Evolutionary conservation across 2,888 invertebrate species (phyloP).

Genomic region (Acleris literana): DNA sequence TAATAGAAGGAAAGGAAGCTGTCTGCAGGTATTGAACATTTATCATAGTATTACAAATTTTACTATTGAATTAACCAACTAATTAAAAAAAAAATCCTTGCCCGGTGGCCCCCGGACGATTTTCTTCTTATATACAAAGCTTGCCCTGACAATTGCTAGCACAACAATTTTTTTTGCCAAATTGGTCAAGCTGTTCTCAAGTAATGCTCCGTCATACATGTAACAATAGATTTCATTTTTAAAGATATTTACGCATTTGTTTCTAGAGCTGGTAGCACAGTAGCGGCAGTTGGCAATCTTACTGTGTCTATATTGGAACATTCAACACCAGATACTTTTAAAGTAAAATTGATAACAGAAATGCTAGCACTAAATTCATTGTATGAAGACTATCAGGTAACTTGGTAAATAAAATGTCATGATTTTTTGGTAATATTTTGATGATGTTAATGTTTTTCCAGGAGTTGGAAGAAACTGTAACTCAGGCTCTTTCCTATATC

Average conservation of each 20-base stretch:
- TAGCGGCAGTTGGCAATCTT: conserved; percentile 62
- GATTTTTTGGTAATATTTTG: background rate
- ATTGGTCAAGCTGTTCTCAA: too few relatives aligned
- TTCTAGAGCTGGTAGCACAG: conserved; percentile 65
- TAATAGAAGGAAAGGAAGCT: conserved; percentile 69
- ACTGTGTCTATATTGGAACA: conserved; percentile 61
- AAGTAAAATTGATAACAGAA: conserved; percentile 69
- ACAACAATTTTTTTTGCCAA: too few relatives aligned
- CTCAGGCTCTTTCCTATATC: conserved; percentile 86
- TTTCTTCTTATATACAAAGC: too few relatives aligned
- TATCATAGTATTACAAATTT: too few relatives aligned
- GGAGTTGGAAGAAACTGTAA: conserved; percentile 92
- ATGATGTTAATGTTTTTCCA: conserved; percentile 53
- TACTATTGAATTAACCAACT: too few relatives aligned
- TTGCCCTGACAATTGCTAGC: too few relatives aligned
- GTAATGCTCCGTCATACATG: too few relatives aligned
- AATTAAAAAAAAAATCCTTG: too few relatives aligned
- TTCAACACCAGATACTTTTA: conserved; percentile 56
- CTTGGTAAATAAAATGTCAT: conserved; percentile 27
- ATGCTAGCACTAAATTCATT: conserved; percentile 67
- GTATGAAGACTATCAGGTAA: conserved; percentile 71
- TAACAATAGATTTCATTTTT: too few relatives aligned
- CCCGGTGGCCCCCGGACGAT: too few relatives aligned
- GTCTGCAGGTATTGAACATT: conserved; percentile 58
- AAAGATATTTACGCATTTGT: background rate